Base-by-base conservation (phyloP, 2,113 vertebrate genomes). In the Erythrocercus mccallii region DNA sequence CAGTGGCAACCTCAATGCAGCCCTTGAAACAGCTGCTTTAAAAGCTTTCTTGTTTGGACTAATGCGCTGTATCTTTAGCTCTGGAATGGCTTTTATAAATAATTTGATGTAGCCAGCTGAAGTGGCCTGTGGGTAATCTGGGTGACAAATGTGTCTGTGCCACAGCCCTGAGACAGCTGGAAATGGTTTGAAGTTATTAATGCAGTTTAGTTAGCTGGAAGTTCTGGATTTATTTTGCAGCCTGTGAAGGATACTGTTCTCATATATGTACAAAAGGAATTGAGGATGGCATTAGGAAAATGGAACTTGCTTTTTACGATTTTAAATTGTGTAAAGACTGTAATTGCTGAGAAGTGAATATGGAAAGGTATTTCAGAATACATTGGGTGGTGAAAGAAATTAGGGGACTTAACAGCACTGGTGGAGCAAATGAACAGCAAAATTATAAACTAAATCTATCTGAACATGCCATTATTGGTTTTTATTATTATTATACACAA, bases 211-310 rank as follows among this genome's bases (percentile, higher is more conserved):
- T 88, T 96, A 94, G 74, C 66, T 92, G 89, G 35, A 92, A 81
- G 40, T 86, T 93, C 81, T 91, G 96, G 93, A 95, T 97, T 98
- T 98, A 95, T 98, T 97, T 97, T 97, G 90, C 95, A 97, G 96
- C 92, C 83, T 96, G 44, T 85, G 87, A 95, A 97, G 97, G 85
- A 61, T 96, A 87, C 77, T 93, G 95, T 90, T 86, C 97, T 97
- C 96, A 80, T 88, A 33, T 77, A 66, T 79, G 95, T 97, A 91
- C 88, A 62, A 87, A 97, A 97, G 86, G 95, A 92, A 89, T 96
- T 95, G 97, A 96, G 95, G 85, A 35, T 95, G 92, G 96, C 97
- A 95, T 98, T 97, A 97, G 92, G 92, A 97, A 97, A 98, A 98
- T 92, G 80, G 90, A 96, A 93, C 92, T 96, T 96, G 94, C 90